Evolutionary conservation across 2,797 vertebrate genomes (phyloP).

Genomic region (Pyrocephalus nanus): DNA sequence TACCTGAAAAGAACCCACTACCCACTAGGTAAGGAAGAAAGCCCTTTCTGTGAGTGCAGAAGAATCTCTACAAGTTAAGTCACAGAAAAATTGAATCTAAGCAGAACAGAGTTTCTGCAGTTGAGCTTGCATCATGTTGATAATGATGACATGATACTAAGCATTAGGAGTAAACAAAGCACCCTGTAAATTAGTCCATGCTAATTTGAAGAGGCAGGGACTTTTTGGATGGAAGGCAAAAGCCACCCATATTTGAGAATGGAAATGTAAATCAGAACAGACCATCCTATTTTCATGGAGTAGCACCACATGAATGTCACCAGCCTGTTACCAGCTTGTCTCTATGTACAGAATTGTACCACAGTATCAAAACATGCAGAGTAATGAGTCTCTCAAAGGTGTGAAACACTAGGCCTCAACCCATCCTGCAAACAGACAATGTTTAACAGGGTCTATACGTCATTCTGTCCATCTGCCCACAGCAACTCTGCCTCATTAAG

Average conservation of each 20-base stretch:
- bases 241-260: not conserved
- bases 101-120: not conserved
- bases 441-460: not conserved
- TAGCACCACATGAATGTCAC: fast-evolving
- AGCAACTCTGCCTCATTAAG: not conserved
- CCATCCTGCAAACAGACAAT: not conserved
- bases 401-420: not conserved
- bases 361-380: not conserved
- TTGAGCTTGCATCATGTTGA: not conserved
- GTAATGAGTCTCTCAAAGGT: not conserved
- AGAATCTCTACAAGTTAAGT: fast-evolving
- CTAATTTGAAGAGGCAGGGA: not conserved
- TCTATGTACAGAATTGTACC: not conserved
- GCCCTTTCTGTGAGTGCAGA: not conserved
- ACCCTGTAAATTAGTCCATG: not conserved
- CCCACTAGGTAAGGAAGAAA: not conserved
- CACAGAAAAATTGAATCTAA: not conserved
- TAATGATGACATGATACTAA: not conserved
- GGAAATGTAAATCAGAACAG: not conserved
- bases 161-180: not conserved
- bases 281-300: not conserved
- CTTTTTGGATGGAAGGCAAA: not conserved
- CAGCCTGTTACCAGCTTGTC: not conserved
- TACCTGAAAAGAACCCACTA: not conserved
- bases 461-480: not conserved